Evolutionary conservation across 1,140 invertebrate species (phyloP).

Genomic region (Sycophaga agraensis): DNA sequence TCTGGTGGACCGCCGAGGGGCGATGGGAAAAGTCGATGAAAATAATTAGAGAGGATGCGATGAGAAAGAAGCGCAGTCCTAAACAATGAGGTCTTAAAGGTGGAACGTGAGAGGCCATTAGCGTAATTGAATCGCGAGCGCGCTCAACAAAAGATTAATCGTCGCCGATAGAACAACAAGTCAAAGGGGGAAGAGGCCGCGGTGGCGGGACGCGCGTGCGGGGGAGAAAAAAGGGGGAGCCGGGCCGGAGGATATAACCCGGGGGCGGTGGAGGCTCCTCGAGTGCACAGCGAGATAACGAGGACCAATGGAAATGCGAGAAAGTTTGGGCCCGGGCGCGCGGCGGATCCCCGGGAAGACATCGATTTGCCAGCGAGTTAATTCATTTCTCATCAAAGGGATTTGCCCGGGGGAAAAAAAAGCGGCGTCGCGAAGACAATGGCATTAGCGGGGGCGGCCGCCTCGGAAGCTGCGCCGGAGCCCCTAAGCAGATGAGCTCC

Average conservation of each 20-base stretch:
- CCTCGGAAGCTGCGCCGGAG: neutral
- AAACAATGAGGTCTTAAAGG: no score
- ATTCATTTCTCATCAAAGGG: conserved; percentile 29
- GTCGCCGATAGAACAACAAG: neutral
- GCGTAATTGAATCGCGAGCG: no score
- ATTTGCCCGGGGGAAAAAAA: conserved; percentile 7
- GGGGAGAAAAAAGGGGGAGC: neutral
- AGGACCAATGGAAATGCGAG: conserved; percentile 28
- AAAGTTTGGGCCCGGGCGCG: conserved; percentile 8
- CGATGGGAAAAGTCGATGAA: no score
- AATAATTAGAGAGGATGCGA: no score
- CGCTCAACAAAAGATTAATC: no score
- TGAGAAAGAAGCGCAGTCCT: no score
- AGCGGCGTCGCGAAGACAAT: conserved; percentile 7
- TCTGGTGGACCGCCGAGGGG: no score
- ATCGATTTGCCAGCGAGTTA: conserved; percentile 26
- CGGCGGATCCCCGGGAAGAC: conserved; percentile 1
- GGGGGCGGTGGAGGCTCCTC: neutral
- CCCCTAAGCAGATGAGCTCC: conserved; percentile 1
- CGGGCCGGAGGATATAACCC: no score
- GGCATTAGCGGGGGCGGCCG: conserved; percentile 10
- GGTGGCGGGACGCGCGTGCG: neutral
- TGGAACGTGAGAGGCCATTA: no score
- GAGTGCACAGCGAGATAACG: conserved; percentile 13
- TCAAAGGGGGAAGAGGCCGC: neutral